A percentile compares a stretch with the other conserved stretches of the same genome.
These are phyloP conservation scores for Melanostigma gelatinosum DNA, from an alignment of 2,113 vertebrate species.

Conservation along the genomic window DNA sequence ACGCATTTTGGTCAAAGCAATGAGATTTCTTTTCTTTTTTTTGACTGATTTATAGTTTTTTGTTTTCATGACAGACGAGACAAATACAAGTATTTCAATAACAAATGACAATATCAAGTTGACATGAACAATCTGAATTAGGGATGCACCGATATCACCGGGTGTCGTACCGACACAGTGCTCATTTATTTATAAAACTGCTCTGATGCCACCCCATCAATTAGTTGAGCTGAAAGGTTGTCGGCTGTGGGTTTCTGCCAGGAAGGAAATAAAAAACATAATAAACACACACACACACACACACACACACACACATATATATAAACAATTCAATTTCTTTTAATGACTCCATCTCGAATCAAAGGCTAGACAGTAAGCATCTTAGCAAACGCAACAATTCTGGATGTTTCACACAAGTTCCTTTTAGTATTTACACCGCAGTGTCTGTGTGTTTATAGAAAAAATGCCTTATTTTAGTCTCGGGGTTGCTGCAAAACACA, in stretches of 20 bases:
- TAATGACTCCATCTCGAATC: slow-evolving; percentile 30
- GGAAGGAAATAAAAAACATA: background rate
- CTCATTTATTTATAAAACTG: background rate
- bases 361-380: slow-evolving; percentile 17
- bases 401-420: slow-evolving; percentile 21
- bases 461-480: slow-evolving; percentile 51
- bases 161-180: background rate
- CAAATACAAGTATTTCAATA: background rate
- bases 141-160: background rate
- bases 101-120: background rate
- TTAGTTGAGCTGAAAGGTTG: background rate
- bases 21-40: background rate
- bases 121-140: background rate
- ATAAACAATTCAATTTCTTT: background rate
- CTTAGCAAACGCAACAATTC: slow-evolving; percentile 12
- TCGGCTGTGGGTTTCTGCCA: background rate
- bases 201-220: background rate
- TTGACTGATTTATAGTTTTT: background rate
- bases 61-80: background rate
- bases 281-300: background rate
- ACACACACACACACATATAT: background rate
- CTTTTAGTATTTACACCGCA: slow-evolving; percentile 39
- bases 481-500: slow-evolving; percentile 56
- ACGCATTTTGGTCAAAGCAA: slow-evolving; percentile 10
- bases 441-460: slow-evolving; percentile 26